These are phyloP conservation scores for Trichomalopsis sarcophagae DNA, from an alignment of 1,140 invertebrate genomes.

Conservation along the genomic window DNA sequence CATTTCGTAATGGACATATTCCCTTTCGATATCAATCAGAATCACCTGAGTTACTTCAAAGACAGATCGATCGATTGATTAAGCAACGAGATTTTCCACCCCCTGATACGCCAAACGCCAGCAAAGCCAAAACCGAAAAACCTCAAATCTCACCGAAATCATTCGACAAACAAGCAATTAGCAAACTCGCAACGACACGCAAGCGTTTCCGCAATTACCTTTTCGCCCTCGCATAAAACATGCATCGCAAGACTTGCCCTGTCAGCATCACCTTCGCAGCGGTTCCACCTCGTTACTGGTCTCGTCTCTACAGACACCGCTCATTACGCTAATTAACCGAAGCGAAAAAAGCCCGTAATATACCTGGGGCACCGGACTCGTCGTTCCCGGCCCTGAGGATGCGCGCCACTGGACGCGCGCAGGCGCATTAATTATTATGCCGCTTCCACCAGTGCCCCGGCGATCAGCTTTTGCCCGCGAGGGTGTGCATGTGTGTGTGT, in stretches of 20 bases:
- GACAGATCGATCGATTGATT: no score
- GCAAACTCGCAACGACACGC: background rate
- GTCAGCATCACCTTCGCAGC: background rate
- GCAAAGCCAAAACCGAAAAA: no score
- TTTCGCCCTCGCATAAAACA: background rate
- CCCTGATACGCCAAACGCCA: no score
- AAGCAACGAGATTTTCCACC: no score
- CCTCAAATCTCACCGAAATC: no score
- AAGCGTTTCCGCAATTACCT: background rate
- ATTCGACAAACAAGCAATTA: background rate
- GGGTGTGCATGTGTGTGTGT: background rate
- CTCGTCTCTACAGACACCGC: background rate
- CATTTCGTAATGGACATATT: no score
- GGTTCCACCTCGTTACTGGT: background rate
- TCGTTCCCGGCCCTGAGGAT: background rate
- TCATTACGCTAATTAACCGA: background rate
- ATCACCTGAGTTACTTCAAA: no score
- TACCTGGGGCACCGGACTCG: no score
- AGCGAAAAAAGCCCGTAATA: background rate
- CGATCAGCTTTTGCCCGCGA: background rate
- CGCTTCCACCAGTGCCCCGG: background rate
- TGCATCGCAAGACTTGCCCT: background rate
- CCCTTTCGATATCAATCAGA: no score
- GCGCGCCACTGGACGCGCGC: background rate
- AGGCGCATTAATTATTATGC: constrained; percentile 32